phyloP scores from a whole-genome alignment of 2,113 vertebrate genomes.

The Silurus meridionalis region DNA sequence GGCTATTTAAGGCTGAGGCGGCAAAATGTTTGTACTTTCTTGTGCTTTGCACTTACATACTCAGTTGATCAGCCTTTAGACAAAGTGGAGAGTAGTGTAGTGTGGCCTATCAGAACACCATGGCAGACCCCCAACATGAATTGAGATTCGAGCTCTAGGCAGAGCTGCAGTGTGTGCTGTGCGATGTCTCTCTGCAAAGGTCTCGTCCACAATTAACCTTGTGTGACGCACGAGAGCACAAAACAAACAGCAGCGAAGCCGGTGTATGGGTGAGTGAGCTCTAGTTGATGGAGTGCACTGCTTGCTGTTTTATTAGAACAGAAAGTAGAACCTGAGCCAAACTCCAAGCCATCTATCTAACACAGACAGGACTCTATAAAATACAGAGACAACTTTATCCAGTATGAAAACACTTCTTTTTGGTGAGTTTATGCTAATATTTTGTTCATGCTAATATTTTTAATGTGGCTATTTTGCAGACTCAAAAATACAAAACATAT shows the following conservation, averaged over 20 bases:
- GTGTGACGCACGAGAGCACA: constrained; percentile 56
- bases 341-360: constrained; percentile 8
- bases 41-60: neutral
- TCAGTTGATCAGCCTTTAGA: neutral
- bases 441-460: neutral
- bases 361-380: neutral
- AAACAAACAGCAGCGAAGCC: constrained; percentile 58
- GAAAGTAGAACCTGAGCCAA: neutral
- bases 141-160: constrained; percentile 9
- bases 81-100: neutral
- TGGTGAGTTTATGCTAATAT: neutral
- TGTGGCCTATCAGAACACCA: neutral
- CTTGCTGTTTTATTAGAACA: constrained; percentile 20
- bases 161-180: constrained; percentile 33
- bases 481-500: too few relatives aligned
- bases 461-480: too few relatives aligned
- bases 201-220: constrained; percentile 71
- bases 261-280: constrained; percentile 18
- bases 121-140: constrained; percentile 6
- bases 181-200: constrained; percentile 63
- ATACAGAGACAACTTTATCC: neutral
- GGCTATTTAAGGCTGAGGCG: neutral
- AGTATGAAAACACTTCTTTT: neutral
- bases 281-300: constrained; percentile 3
- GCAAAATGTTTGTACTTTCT: neutral